phyloP scores from a whole-genome alignment of 2,888 invertebrate species.

The Nycteola revayana region DNA sequence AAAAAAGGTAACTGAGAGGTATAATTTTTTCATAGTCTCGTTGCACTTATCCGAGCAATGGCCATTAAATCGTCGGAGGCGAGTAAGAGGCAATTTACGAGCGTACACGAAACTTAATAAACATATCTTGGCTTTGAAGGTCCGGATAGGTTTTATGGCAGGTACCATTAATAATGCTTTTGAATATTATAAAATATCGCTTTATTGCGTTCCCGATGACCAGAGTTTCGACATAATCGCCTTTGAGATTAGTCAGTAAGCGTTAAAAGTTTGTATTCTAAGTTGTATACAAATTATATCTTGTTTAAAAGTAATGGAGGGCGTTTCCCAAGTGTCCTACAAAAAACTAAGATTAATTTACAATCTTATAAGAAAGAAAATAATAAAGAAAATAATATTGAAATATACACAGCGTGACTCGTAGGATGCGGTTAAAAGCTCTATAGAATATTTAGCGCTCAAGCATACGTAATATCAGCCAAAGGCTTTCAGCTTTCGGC shows the following conservation, averaged over 20 bases:
- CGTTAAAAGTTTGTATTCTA: slow-evolving; percentile 29
- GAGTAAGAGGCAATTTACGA: slow-evolving; percentile 61
- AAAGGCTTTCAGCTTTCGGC: no score
- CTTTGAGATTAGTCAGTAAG: slow-evolving; percentile 23
- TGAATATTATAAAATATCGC: slow-evolving; percentile 28
- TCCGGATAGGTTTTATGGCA: slow-evolving; percentile 44
- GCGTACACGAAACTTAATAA: slow-evolving; percentile 55
- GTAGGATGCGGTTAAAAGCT: slow-evolving; percentile 48
- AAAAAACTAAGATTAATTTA: slow-evolving; percentile 31
- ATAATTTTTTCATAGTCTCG: slow-evolving; percentile 38
- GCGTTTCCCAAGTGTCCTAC: slow-evolving; percentile 20
- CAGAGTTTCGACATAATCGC: slow-evolving; percentile 24
- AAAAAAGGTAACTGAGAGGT: neutral
- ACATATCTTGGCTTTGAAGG: slow-evolving; percentile 48
- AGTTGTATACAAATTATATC: slow-evolving; percentile 33
- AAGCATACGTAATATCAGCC: no score
- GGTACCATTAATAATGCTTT: slow-evolving; percentile 18
- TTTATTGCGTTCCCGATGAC: slow-evolving; percentile 22
- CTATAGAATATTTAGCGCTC: no score
- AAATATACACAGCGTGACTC: slow-evolving; percentile 50
- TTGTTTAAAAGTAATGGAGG: slow-evolving; percentile 26
- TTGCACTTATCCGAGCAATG: slow-evolving; percentile 46
- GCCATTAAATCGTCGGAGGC: slow-evolving; percentile 53
- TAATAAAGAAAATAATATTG: slow-evolving; percentile 27
- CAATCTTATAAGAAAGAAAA: slow-evolving; percentile 30